Evolutionary conservation across 1,140 invertebrate species (phyloP).

Genomic region (Paramacrobiotus metropolitanus): DNA sequence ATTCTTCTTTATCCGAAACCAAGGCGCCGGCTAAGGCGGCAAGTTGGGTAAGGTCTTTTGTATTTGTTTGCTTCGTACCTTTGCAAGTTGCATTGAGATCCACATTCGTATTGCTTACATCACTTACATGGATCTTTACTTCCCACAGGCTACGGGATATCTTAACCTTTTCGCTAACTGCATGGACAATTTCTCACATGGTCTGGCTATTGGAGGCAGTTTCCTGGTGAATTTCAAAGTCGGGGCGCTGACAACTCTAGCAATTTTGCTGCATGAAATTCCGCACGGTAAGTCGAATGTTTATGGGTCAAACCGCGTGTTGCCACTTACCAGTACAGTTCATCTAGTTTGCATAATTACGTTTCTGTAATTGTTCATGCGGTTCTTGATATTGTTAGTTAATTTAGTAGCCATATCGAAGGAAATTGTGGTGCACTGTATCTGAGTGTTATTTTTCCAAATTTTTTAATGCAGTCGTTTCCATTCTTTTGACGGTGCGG

Average conservation of each 20-base stretch:
- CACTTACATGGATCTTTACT: no score
- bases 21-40: no score
- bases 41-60: no score
- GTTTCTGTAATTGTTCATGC: no score
- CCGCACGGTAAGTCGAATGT: conserved; percentile 41
- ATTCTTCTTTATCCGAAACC: conserved; percentile 5
- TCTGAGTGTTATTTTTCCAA: not conserved
- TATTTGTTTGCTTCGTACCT: conserved; percentile 1
- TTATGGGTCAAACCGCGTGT: no score
- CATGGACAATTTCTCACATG: conserved; percentile 93
- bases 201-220: conserved; percentile 75
- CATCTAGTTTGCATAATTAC: no score
- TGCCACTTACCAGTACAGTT: no score
- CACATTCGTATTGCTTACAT: not conserved
- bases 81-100: not conserved
- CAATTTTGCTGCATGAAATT: conserved; percentile 85
- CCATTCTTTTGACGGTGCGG: not conserved
- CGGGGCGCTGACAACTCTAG: conserved; percentile 69
- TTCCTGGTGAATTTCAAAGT: conserved; percentile 50
- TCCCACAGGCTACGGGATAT: conserved; percentile 74
- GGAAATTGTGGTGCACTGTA: no score
- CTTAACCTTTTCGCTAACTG: conserved; percentile 80
- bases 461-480: not conserved
- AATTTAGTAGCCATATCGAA: no score
- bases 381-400: no score